Evolutionary conservation across 2,113 vertebrate species (phyloP).

Genomic region (Psophia crepitans): DNA sequence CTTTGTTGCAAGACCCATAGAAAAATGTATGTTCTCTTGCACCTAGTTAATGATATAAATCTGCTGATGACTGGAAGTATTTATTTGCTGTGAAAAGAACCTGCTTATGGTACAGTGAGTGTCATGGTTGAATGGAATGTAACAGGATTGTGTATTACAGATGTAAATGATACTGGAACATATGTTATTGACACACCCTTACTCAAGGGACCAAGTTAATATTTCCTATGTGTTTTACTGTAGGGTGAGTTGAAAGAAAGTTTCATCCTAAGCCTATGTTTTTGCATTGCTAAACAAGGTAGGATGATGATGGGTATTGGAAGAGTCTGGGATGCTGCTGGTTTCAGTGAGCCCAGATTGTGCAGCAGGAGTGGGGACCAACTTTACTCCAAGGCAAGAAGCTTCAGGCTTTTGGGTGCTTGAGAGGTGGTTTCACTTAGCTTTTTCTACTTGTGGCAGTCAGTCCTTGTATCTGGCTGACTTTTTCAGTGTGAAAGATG

Average conservation of each 20-base stretch:
- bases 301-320: background rate
- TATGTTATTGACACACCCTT: background rate
- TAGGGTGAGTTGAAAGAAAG: background rate
- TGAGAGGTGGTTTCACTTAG: background rate
- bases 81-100: background rate
- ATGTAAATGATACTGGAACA: background rate
- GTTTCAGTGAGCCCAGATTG: background rate
- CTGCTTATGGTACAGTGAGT: background rate
- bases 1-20: background rate
- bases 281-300: background rate
- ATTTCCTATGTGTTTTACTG: background rate
- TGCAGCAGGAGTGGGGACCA: background rate
- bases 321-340: background rate
- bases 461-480: background rate
- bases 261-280: background rate
- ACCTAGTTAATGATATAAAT: background rate
- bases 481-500: background rate
- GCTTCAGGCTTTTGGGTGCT: fast-evolving
- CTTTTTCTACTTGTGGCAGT: background rate
- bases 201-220: background rate
- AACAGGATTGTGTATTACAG: background rate
- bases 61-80: background rate
- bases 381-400: background rate
- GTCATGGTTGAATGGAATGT: background rate
- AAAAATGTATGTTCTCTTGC: background rate